phyloP scores from a whole-genome alignment of 2,888 invertebrate species.

The Leptopilina syphax region DNA sequence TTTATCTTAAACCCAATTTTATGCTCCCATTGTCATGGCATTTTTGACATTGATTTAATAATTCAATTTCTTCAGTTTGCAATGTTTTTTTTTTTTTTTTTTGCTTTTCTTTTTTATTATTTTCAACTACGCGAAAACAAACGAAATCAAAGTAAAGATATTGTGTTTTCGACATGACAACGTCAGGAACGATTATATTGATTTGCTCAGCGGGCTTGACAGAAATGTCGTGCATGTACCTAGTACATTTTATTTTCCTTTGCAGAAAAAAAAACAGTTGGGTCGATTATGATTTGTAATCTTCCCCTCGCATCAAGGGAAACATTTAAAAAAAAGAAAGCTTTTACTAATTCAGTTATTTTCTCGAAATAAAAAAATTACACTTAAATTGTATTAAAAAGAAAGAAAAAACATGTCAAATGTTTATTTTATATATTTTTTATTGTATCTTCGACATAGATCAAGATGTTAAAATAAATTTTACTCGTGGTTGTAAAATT shows the following conservation, averaged over 20 bases:
- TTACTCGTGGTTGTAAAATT: no score
- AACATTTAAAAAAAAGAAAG: slow-evolving; percentile 6
- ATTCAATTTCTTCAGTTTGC: neutral
- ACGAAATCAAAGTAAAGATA: slow-evolving; percentile 29
- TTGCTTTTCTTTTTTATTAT: neutral
- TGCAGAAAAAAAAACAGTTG: slow-evolving; percentile 34
- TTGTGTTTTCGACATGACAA: slow-evolving; percentile 35
- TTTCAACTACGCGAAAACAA: neutral
- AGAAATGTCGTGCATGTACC: slow-evolving; percentile 40
- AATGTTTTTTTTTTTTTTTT: neutral
- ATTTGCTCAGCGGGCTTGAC: slow-evolving; percentile 27
- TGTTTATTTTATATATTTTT: neutral
- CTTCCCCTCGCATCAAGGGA: slow-evolving; percentile 13
- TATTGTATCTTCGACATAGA: neutral
- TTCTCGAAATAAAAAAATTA: slow-evolving; percentile 7
- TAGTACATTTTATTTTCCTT: slow-evolving; percentile 31
- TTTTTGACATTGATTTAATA: neutral
- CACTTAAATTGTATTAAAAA: neutral
- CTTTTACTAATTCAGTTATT: slow-evolving; percentile 24
- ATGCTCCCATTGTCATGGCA: neutral
- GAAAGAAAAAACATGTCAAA: neutral
- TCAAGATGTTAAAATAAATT: no score
- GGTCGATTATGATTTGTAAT: slow-evolving; percentile 31
- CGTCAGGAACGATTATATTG: slow-evolving; percentile 39
- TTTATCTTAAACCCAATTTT: neutral